Conservation (phyloP, 2,113 vertebrate genomes). For the Triplophysa rosa region DNA sequence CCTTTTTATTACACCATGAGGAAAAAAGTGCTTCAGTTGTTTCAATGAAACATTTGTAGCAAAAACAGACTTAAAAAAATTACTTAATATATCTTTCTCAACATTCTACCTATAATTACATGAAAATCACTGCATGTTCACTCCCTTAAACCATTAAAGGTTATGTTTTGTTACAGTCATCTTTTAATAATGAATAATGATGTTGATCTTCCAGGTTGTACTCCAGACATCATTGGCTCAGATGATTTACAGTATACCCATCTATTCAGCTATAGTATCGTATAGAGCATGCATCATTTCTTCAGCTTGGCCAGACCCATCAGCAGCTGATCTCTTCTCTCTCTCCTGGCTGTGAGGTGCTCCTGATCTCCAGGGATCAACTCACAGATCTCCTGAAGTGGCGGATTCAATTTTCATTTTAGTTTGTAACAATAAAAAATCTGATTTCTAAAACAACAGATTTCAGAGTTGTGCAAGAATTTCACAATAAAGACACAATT, state of each 20-base stretch:
- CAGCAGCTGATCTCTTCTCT: constrained; percentile 85
- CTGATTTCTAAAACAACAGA: background rate
- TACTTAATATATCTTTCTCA: background rate
- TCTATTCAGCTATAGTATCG: background rate
- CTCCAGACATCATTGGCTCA: background rate
- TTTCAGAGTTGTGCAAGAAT: background rate
- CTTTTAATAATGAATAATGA: background rate
- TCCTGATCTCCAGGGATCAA: constrained; percentile 78
- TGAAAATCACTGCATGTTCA: background rate
- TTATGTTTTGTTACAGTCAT: background rate
- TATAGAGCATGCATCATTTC: constrained; percentile 53
- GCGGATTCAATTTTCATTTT: background rate
- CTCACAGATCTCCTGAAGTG: constrained; percentile 81
- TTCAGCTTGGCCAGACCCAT: constrained; percentile 83
- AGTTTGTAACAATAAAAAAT: background rate
- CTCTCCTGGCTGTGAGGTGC: constrained; percentile 78
- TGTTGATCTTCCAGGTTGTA: background rate
- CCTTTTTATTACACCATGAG: constrained; percentile 2
- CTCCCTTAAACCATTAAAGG: background rate
- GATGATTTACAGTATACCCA: background rate
- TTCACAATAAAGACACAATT: background rate
- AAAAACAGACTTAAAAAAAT: background rate
- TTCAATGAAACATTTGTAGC: background rate
- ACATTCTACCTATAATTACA: background rate
- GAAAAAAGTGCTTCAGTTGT: background rate